Conservation (phyloP, 2,113 vertebrate species). For the Parus major region DNA sequence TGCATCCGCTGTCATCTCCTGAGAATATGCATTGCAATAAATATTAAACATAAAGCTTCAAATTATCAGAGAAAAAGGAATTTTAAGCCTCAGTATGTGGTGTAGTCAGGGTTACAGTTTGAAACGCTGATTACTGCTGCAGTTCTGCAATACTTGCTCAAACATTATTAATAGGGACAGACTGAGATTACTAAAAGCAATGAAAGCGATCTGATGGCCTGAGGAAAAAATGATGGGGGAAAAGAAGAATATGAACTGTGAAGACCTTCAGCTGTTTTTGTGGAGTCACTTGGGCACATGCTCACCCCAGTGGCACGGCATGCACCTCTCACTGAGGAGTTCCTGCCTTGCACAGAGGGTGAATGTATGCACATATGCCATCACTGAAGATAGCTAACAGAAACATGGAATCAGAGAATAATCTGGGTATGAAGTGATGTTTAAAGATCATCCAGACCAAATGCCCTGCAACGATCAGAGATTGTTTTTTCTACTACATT, state of each 20-base stretch:
- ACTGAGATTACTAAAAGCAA: not conserved
- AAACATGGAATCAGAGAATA: not conserved
- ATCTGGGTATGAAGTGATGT: not conserved
- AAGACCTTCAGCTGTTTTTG: not conserved
- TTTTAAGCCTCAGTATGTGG: conserved; percentile 5
- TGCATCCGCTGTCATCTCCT: conserved; percentile 4
- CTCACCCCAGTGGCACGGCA: fast-evolving
- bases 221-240: not conserved
- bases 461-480: fast-evolving
- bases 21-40: conserved; percentile 12
- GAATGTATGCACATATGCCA: not conserved
- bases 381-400: fast-evolving
- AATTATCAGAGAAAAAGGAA: conserved; percentile 8
- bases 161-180: not conserved
- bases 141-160: not conserved
- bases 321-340: not conserved
- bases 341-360: not conserved
- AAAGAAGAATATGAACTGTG: not conserved
- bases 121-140: not conserved
- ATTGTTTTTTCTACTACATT: not conserved
- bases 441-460: not conserved
- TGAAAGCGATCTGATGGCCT: not conserved
- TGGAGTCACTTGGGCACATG: fast-evolving
- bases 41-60: conserved; percentile 45
- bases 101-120: not conserved